Percentiles rank a stretch among this genome's conserved stretches.
Evolutionary conservation across 2,113 vertebrate species (phyloP).

Genomic region (Bos indicus): DNA sequence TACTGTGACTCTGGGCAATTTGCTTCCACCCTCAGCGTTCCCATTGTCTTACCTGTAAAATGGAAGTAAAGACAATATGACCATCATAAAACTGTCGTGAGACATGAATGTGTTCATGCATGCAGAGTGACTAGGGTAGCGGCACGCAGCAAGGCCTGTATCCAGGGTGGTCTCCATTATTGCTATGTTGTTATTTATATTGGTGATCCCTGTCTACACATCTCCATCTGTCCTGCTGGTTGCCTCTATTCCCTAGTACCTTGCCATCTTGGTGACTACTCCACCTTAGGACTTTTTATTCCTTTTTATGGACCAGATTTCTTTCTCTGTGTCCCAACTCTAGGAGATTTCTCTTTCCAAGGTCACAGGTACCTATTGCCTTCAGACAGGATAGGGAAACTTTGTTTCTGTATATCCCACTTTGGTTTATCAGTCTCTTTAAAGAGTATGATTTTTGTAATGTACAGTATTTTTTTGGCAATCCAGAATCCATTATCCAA

Average conservation of each 20-base stretch:
- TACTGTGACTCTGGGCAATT: neutral
- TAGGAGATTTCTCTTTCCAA: neutral
- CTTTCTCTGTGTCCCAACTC: neutral
- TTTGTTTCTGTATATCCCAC: neutral
- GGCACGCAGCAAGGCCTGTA: fast-evolving
- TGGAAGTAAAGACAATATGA: neutral
- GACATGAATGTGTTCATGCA: neutral
- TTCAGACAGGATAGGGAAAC: neutral
- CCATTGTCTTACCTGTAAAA: neutral
- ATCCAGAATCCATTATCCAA: neutral
- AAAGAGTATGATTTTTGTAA: neutral
- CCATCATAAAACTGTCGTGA: neutral
- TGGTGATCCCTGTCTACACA: too few relatives aligned
- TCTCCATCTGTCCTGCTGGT: neutral
- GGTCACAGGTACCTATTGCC: neutral
- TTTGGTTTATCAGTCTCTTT: neutral
- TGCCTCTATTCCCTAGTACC: neutral
- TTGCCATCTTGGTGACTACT: neutral
- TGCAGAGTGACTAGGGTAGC: fast-evolving
- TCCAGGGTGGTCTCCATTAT: fast-evolving
- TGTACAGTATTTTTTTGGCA: neutral
- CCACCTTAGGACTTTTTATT: neutral
- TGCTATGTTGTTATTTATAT: too few relatives aligned
- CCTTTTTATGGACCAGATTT: neutral
- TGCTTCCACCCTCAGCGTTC: neutral